A percentile compares a stretch with the other conserved stretches of the same genome.
phyloP scores from a whole-genome alignment of 1,140 invertebrate species.

The Drosophila murphyi region DNA sequence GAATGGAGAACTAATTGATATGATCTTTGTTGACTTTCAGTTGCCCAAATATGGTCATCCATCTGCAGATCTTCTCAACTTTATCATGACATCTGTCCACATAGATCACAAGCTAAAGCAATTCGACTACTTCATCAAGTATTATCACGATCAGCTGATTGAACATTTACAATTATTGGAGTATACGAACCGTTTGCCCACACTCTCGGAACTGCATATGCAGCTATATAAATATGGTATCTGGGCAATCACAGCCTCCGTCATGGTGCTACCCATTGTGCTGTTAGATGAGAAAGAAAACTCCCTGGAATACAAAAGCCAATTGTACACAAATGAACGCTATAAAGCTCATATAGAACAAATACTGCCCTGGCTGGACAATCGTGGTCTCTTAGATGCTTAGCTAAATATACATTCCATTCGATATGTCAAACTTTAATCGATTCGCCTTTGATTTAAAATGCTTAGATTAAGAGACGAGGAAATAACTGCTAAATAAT shows the following conservation, averaged over 20 bases:
- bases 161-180: slow-evolving; percentile 49
- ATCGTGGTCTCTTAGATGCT: slow-evolving; percentile 63
- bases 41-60: slow-evolving; percentile 58
- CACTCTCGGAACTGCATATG: slow-evolving; percentile 54
- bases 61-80: slow-evolving; percentile 60
- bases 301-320: slow-evolving; percentile 57
- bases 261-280: slow-evolving; percentile 66
- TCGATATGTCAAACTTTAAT: neutral
- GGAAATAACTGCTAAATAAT: no score
- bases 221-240: slow-evolving; percentile 43
- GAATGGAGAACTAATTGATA: slow-evolving; percentile 65
- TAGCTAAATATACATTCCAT: slow-evolving; percentile 5
- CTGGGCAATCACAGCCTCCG: slow-evolving; percentile 53
- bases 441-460: no score
- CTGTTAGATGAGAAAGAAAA: slow-evolving; percentile 57
- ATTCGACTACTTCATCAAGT: slow-evolving; percentile 61
- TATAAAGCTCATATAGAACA: slow-evolving; percentile 58
- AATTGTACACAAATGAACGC: slow-evolving; percentile 55
- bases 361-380: slow-evolving; percentile 75
- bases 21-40: slow-evolving; percentile 66
- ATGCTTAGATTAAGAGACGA: no score
- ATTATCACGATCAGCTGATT: slow-evolving; percentile 57
- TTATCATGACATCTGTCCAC: slow-evolving; percentile 53
- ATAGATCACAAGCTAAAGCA: slow-evolving; percentile 55
- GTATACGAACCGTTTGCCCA: slow-evolving; percentile 45